Evolutionary conservation across 2,797 vertebrate genomes (phyloP).

Genomic region (Hypotaenidia okinawae): DNA sequence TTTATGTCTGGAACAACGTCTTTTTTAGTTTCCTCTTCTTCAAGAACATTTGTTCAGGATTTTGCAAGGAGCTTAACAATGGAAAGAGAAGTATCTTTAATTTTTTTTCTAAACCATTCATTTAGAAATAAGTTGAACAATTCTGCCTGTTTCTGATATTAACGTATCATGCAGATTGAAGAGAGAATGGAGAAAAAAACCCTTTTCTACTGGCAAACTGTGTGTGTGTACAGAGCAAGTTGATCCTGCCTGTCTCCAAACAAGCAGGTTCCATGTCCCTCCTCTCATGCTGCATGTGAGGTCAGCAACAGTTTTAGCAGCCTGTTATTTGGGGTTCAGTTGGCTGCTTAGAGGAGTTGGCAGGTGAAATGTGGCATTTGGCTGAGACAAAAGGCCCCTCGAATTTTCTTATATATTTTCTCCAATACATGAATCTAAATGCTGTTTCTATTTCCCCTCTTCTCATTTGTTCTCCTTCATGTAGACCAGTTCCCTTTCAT

Average conservation of each 20-base stretch:
- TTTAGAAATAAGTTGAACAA: background rate
- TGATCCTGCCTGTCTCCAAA: background rate
- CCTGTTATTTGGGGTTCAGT: background rate
- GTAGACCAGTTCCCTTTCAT: background rate
- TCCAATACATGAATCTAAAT: background rate
- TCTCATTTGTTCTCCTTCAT: background rate
- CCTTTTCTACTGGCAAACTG: background rate
- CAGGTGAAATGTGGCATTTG: background rate
- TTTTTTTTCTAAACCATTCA: background rate
- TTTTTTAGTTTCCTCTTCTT: background rate
- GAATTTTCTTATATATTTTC: background rate
- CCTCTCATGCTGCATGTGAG: background rate
- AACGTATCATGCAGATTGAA: background rate
- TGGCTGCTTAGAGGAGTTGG: background rate
- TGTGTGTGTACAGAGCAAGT: background rate
- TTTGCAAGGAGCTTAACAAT: background rate
- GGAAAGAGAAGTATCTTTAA: background rate
- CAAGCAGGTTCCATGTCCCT: background rate
- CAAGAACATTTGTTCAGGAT: background rate
- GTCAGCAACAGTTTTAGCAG: background rate
- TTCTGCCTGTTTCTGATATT: background rate
- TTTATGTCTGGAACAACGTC: background rate
- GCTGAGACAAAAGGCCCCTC: background rate
- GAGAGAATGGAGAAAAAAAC: background rate
- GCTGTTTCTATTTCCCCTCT: background rate